These are phyloP conservation scores for Callopanchax toddi DNA, from an alignment of 2,113 vertebrate genomes.

Conservation along the genomic window DNA sequence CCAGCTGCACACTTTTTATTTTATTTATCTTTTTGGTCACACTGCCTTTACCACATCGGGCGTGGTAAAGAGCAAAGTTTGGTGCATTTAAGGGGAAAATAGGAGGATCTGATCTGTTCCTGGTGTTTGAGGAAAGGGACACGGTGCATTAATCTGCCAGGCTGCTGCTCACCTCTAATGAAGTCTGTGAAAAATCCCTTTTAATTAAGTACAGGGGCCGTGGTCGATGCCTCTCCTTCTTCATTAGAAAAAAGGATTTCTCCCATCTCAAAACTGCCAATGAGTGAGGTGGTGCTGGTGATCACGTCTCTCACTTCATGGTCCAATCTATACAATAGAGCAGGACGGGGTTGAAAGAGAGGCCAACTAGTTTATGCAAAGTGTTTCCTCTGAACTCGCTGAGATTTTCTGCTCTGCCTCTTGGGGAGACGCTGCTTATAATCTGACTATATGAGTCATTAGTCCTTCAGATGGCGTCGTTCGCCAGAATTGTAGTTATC, in stretches of 20 bases:
- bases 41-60: not conserved
- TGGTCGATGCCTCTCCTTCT: slow-evolving; percentile 75
- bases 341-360: slow-evolving; percentile 38
- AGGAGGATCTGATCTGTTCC: slow-evolving; percentile 61
- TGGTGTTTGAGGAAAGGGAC: slow-evolving; percentile 71
- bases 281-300: slow-evolving; percentile 56
- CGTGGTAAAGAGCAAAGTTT: slow-evolving; percentile 41
- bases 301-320: slow-evolving; percentile 51
- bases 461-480: slow-evolving; percentile 53
- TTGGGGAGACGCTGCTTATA: slow-evolving; percentile 60
- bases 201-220: slow-evolving; percentile 78
- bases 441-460: slow-evolving; percentile 66
- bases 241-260: slow-evolving; percentile 72
- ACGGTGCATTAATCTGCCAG: slow-evolving; percentile 75
- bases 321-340: slow-evolving; percentile 54
- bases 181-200: slow-evolving; percentile 81
- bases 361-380: slow-evolving; percentile 48
- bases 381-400: slow-evolving; percentile 39
- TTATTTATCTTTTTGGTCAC: not conserved
- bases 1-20: slow-evolving; percentile 62
- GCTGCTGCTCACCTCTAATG: slow-evolving; percentile 76
- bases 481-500: slow-evolving; percentile 34
- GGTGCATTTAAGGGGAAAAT: slow-evolving; percentile 37
- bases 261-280: slow-evolving; percentile 61
- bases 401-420: slow-evolving; percentile 56